Conservation (phyloP, 1,140 invertebrate species). For the Aphis gossypii region DNA sequence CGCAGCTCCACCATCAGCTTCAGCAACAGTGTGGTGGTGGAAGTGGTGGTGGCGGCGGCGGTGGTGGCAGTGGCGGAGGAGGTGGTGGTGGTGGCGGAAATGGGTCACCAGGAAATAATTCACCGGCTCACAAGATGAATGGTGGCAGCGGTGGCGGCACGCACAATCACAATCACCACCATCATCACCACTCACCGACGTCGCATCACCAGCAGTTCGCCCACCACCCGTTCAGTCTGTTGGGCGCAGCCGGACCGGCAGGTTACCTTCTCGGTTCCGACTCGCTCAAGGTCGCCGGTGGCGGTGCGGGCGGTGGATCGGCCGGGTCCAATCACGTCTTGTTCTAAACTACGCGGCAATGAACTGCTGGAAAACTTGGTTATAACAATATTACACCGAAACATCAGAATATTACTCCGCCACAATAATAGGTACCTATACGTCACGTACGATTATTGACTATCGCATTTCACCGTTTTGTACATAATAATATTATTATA, state of each 20-base stretch:
- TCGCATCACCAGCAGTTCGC: conserved; percentile 59
- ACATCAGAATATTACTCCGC: neutral
- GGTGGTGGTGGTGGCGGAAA: neutral
- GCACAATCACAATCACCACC: conserved; percentile 47
- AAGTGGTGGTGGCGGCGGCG: neutral
- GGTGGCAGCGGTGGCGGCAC: neutral
- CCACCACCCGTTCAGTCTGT: conserved; percentile 59
- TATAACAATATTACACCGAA: neutral
- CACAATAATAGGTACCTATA: neutral
- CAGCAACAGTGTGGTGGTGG: conserved; percentile 42
- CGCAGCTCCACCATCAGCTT: conserved; percentile 47
- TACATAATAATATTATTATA: conserved; percentile 13
- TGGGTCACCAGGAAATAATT: conserved; percentile 15
- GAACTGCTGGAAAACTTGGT: neutral
- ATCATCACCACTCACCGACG: conserved; percentile 48
- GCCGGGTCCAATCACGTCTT: conserved; percentile 10
- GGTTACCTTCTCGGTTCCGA: conserved; percentile 55
- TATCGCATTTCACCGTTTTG: neutral
- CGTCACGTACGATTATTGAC: no score
- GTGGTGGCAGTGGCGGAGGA: neutral
- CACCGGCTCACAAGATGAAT: conserved; percentile 48
- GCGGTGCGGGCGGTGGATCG: neutral
- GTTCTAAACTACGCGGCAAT: neutral
- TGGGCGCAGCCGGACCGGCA: conserved; percentile 58
- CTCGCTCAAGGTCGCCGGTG: conserved; percentile 32